Percentiles rank a stretch among this genome's conserved stretches.
Conservation (phyloP, 2,888 invertebrate species). For the Dexiosoma caninum region DNA sequence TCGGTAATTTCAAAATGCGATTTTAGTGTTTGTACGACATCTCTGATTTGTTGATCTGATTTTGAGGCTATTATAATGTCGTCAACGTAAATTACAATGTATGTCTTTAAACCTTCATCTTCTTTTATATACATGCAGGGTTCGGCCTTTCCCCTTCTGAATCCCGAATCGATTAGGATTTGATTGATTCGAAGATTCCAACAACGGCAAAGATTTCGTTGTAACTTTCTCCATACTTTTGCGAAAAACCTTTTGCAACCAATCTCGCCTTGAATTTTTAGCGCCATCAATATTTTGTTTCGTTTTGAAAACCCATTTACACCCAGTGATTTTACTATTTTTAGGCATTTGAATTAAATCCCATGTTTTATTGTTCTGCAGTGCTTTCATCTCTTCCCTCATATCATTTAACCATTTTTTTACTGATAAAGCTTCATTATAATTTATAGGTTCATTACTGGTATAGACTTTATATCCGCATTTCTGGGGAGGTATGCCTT, state of each 20-base stretch:
- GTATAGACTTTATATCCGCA: background rate
- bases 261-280: background rate
- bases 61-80: background rate
- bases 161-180: background rate
- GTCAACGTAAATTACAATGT: slow-evolving; percentile 17
- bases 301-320: slow-evolving; percentile 41
- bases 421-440: slow-evolving; percentile 12
- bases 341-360: background rate
- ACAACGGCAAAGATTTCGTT: no score
- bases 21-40: background rate
- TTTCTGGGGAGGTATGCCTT: slow-evolving; percentile 3
- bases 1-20: background rate
- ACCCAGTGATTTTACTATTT: slow-evolving; percentile 3
- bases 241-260: slow-evolving; percentile 37
- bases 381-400: slow-evolving; percentile 13
- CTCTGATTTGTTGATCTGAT: background rate
- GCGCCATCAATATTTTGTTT: background rate
- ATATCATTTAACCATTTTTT: slow-evolving; percentile 14
- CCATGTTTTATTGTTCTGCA: slow-evolving; percentile 8
- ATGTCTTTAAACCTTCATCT: background rate
- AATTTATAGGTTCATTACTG: background rate
- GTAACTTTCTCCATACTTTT: background rate
- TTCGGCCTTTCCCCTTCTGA: background rate
- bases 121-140: background rate
- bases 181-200: no score